Evolutionary conservation across 2,888 invertebrate genomes (phyloP), one percentile per base, ranked within the genome.

Genomic region (Drosophila flavopinicola): DNA sequence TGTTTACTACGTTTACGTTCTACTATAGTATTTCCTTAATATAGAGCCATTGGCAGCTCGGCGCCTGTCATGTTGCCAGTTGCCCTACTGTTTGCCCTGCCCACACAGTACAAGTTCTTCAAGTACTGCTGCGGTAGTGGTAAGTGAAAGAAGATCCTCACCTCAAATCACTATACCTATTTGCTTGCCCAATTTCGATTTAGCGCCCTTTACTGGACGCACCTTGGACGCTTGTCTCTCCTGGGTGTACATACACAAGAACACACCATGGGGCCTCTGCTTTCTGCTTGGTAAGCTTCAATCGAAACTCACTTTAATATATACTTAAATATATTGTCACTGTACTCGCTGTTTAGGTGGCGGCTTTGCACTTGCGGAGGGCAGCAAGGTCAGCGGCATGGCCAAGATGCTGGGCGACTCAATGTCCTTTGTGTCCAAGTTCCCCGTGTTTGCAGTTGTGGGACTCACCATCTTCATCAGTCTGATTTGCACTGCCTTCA

Each of bases 351-450:
- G 7, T 6, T 33, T 13, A 94, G 95, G 97, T 33, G 97, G 97
- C 3, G 97, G 97, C 0, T 97, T 97, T 91, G 96, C 97, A 0
- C 92, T 98, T 51, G 97, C 97, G 0, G 95, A 95, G 72, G 97
- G 95, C 49, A 95, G 95, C 77, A 95, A 95, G 70, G 94, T 92
- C 1, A 96, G 96, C 0, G 95, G 95, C 0, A 93, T 97, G 83
- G 96, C 96, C 0, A 88, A 91, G 20, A 93, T 95, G 92, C 92
- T 97, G 44, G 97, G 96, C 0, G 88, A 93, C 0, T 93, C 94
- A 1, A 91, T 97, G n/a, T 91, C 92, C 6, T 94, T 93, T 0
- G 92, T 96, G 1, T 89, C 93, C 1, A 92, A 92, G 91, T 0
- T 92, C 94, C 44, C 92, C 92, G 10, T 91, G 92, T 1, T 90